Evolutionary conservation across 2,113 vertebrate genomes (phyloP), one percentile per base, ranked within the genome.

Genomic region (Gambusia affinis): DNA sequence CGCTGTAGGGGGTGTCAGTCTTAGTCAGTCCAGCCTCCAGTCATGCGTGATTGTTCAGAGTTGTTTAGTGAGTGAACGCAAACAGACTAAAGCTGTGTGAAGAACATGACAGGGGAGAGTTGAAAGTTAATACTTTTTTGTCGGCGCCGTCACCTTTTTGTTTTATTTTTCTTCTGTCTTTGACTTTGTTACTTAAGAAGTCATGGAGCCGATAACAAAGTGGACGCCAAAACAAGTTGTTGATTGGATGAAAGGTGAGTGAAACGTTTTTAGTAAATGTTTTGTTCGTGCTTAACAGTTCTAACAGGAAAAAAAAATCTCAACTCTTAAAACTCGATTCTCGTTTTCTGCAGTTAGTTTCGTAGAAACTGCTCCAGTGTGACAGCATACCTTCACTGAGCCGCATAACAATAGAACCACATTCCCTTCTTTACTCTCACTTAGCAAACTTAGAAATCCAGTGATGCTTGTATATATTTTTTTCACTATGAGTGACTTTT

Each of bases 151-250:
- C 44, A 47, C 44, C 17, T 47, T 19, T 47, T 47, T 47, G 44
- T 17, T 47, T 47, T 47, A 47, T 17, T 19, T 47, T 19, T 47
- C 37, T 64, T 67, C 66, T 5, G 11, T 51, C 11, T 51, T 39
- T 67, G 14, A n/a, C 42, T 12, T 17, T 37, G 17, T 24, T 27
- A 8, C 19, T 37, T 17, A 75, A 75, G 72, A 83, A 87, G 73
- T 60, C 62, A 95, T 95, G 95, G 95, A 95, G 75, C 94, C 95
- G 27, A 93, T 95, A 85, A 95, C 94, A 4, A 94, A 92, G 90
- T 95, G 95, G 95, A 92, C 93, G n/a, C 94, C 93, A 2, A 94
- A 86, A 67, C 94, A 95, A 92, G 95, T 95, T 65, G 90, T 95
- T 24, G 95, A 95, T 39, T 95, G 95, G 95, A 95, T 95, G 95